Percentiles rank a stretch among this genome's conserved stretches.
phyloP scores from a whole-genome alignment of 2,797 vertebrate species.

The Siniperca scherzeri region DNA sequence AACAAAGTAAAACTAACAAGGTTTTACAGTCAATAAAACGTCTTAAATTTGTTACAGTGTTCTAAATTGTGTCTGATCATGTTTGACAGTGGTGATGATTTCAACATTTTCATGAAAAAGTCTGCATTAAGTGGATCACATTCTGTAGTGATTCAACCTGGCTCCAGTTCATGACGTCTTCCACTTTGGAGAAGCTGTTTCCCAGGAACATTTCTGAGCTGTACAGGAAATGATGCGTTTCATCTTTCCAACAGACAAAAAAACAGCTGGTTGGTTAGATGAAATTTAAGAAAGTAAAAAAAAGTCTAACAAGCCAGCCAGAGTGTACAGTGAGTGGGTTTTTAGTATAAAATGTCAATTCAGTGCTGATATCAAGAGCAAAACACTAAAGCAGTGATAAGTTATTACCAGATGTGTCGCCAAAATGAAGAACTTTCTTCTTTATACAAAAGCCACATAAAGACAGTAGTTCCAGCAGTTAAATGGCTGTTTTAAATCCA shows the following conservation, averaged over 20 bases:
- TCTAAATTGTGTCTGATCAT: slow-evolving; percentile 2
- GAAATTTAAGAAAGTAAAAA: neutral
- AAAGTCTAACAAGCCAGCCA: neutral
- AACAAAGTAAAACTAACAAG: neutral
- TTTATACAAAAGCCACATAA: neutral
- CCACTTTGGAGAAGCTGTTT: slow-evolving; percentile 9
- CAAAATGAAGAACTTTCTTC: neutral
- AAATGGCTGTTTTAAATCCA: neutral
- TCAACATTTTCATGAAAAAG: neutral
- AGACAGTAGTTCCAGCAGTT: neutral
- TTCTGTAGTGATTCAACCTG: neutral
- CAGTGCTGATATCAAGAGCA: neutral
- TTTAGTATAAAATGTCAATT: neutral
- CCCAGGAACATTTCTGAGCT: slow-evolving; percentile 34
- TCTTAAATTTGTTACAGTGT: neutral
- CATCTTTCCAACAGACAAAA: slow-evolving; percentile 17
- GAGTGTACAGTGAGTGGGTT: neutral
- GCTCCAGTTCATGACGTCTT: slow-evolving; percentile 2
- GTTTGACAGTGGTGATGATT: slow-evolving; percentile 2
- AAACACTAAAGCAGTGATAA: neutral
- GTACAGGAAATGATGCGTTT: slow-evolving; percentile 18
- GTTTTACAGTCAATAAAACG: neutral
- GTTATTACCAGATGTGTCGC: neutral
- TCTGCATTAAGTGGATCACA: neutral
- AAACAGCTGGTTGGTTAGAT: slow-evolving; percentile 13